A percentile compares a stretch with the other conserved stretches of the same genome.
Conservation (phyloP, 2,113 vertebrate genomes). For the Python bivittatus region DNA sequence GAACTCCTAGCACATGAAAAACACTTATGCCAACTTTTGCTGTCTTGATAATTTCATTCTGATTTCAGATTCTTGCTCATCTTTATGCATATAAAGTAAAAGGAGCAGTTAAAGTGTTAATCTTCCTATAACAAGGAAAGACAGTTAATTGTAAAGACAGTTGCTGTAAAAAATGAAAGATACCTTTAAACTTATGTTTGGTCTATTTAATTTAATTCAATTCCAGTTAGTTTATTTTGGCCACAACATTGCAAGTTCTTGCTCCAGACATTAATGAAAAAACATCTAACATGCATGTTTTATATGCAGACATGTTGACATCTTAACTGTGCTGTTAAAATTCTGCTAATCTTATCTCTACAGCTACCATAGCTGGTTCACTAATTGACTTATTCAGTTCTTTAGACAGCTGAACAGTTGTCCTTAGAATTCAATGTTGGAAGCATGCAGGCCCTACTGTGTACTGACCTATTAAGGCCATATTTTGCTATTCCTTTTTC, state of each 20-base stretch:
- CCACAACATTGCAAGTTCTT: background rate
- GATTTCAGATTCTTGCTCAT: background rate
- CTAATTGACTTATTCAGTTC: background rate
- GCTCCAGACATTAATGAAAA: background rate
- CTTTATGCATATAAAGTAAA: background rate
- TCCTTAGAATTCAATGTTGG: background rate
- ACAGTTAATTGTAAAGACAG: background rate
- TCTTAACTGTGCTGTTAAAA: background rate
- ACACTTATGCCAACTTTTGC: slow-evolving; percentile 1
- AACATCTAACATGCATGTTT: background rate
- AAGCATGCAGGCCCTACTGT: background rate
- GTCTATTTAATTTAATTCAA: background rate
- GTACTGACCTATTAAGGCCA: background rate
- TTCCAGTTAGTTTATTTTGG: background rate
- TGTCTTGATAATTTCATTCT: background rate
- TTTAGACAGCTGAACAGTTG: background rate
- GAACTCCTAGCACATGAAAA: background rate
- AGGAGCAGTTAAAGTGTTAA: background rate
- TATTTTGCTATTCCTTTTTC: background rate
- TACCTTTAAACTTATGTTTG: background rate
- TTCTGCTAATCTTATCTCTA: background rate
- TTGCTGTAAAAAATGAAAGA: background rate
- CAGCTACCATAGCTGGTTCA: background rate
- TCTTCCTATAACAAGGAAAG: background rate
- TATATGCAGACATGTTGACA: background rate